Conservation (phyloP, 2,113 vertebrate species). For the Siphamia tubifer region DNA sequence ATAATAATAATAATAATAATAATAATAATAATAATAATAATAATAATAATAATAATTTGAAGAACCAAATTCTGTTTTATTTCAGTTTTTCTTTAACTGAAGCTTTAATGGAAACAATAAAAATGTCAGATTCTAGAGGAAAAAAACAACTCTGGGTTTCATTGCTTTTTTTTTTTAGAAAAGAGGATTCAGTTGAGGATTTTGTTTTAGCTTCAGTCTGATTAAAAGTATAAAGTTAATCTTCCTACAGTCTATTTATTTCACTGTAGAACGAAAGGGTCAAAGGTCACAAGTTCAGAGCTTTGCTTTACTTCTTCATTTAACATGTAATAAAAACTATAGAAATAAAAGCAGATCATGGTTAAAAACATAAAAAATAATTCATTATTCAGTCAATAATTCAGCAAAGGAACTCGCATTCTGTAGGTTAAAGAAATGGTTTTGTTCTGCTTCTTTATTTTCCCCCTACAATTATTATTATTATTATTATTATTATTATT, state of each 20-base stretch:
- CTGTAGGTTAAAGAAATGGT: too few species aligned
- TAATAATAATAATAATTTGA: too few species aligned
- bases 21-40: too few species aligned
- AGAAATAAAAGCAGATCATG: neutral
- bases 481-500: too few species aligned
- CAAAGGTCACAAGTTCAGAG: neutral
- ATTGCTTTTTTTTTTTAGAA: neutral
- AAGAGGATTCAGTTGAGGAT: neutral
- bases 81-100: too few species aligned
- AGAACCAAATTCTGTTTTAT: too few species aligned
- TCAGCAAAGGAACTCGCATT: too few species aligned
- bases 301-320: neutral
- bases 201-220: neutral
- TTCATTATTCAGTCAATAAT: neutral
- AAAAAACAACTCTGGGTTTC: neutral
- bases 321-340: neutral
- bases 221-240: neutral
- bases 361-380: neutral
- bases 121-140: neutral
- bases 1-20: too few species aligned
- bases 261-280: neutral
- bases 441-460: too few species aligned
- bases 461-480: too few species aligned
- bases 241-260: neutral
- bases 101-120: too few species aligned